Evolutionary conservation across 2,888 invertebrate species (phyloP).

Genomic region (Drosophila neoperkinsi): DNA sequence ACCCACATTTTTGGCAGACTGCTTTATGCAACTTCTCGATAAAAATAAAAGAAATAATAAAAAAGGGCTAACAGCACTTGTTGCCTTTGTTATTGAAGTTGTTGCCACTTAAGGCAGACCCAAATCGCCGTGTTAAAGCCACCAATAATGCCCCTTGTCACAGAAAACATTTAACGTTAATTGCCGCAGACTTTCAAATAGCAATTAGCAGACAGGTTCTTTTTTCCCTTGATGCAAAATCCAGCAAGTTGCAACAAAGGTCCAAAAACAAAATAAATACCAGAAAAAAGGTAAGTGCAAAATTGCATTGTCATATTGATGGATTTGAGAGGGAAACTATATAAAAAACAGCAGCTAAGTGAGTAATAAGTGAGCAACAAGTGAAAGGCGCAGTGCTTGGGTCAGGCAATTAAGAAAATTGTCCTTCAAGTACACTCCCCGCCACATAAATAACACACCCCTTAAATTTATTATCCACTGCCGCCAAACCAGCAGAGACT

Average conservation of each 20-base stretch:
- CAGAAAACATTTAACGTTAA: conserved; percentile 24
- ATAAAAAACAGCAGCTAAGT: conserved; percentile 6
- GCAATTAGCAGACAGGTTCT: conserved; percentile 65
- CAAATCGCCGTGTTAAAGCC: conserved; percentile 5
- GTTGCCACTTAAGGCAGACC: conserved; percentile 19
- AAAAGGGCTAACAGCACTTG: conserved; percentile 30
- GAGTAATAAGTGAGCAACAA: conserved; percentile 41
- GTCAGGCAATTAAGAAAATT: conserved; percentile 9
- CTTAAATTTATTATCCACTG: neutral
- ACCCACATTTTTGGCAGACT: conserved; percentile 59
- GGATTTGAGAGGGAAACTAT: conserved; percentile 35
- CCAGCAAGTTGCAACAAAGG: conserved; percentile 11
- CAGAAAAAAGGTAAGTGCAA: conserved; percentile 27
- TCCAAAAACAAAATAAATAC: conserved; percentile 5
- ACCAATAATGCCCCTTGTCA: conserved; percentile 35
- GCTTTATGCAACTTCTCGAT: conserved; percentile 76
- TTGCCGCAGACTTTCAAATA: conserved; percentile 46
- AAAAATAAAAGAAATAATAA: conserved; percentile 12
- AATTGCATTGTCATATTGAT: conserved; percentile 70
- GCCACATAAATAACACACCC: neutral
- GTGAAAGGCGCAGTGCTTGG: conserved; percentile 57
- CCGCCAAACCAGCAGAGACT: neutral
- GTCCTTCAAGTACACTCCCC: conserved; percentile 13
- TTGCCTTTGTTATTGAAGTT: conserved; percentile 17
- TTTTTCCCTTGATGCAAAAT: conserved; percentile 28